Evolutionary conservation across 2,888 invertebrate genomes (phyloP).

Genomic region (Eupithecia exiguata): DNA sequence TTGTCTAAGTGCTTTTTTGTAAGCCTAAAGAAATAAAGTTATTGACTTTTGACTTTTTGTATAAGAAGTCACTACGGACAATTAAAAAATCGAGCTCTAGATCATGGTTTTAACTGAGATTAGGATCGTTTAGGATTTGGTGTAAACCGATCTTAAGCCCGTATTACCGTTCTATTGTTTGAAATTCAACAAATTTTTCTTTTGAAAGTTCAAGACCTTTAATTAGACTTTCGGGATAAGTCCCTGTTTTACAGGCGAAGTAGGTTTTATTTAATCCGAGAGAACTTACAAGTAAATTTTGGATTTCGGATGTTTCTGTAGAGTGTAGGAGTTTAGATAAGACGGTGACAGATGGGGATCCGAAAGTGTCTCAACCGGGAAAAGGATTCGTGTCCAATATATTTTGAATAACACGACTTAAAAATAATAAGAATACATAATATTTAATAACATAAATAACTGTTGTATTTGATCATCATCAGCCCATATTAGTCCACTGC

Average conservation of each 20-base stretch:
- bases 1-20: too few relatives aligned
- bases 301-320: conserved; percentile 1
- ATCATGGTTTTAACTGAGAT: neutral
- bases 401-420: neutral
- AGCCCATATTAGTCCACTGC: too few relatives aligned
- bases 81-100: neutral
- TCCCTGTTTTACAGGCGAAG: conserved; percentile 2
- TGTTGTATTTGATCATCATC: too few relatives aligned
- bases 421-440: neutral
- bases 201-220: conserved; percentile 1
- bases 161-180: neutral
- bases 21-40: too few relatives aligned
- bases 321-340: neutral
- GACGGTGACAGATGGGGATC: neutral
- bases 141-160: neutral
- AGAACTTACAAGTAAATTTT: neutral
- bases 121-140: neutral
- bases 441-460: too few relatives aligned
- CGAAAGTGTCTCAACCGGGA: neutral
- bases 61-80: too few relatives aligned
- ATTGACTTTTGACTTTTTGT: too few relatives aligned
- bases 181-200: neutral
- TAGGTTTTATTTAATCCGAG: conserved; percentile 13
- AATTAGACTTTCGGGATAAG: neutral
- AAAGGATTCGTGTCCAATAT: neutral